phyloP scores from a whole-genome alignment of 53 echinoderm and acorn worm genomes.

The Hippasteria phrygiana region DNA sequence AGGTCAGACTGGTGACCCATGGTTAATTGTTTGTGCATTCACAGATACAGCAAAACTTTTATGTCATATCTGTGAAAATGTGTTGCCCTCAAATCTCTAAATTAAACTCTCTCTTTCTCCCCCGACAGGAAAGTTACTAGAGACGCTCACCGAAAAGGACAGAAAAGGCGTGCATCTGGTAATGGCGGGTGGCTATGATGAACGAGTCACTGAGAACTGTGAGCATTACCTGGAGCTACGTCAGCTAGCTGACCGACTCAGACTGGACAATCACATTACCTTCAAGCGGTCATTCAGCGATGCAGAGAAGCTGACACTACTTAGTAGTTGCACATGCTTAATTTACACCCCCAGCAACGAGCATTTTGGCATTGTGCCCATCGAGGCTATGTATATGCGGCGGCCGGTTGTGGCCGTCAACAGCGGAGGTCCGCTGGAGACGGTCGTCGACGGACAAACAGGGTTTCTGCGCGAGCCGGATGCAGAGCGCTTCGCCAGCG shows the following conservation, averaged over 20 bases:
- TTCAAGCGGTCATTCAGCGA: slow-evolving; percentile 94
- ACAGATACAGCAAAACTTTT: no score
- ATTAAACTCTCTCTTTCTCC: not conserved
- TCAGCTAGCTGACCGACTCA: slow-evolving; percentile 64
- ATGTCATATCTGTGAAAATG: no score
- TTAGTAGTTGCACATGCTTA: slow-evolving; percentile 82
- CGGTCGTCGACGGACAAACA: slow-evolving; percentile 78
- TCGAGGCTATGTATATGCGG: slow-evolving; percentile 97
- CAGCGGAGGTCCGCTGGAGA: slow-evolving; percentile 95
- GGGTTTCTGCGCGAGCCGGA: slow-evolving; percentile 82
- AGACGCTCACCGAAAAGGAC: slow-evolving; percentile 58
- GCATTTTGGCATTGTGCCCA: slow-evolving; percentile 98
- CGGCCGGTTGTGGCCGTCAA: slow-evolving; percentile 96
- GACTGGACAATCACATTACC: slow-evolving; percentile 78
- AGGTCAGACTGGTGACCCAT: no score
- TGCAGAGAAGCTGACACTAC: slow-evolving; percentile 84
- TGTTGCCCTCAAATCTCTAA: not conserved
- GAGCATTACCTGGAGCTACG: slow-evolving; percentile 93
- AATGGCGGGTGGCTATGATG: slow-evolving; percentile 99
- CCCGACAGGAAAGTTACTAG: slow-evolving; percentile 78
- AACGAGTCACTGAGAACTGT: slow-evolving; percentile 86
- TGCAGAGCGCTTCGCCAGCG: slow-evolving; percentile 76
- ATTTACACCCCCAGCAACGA: slow-evolving; percentile 95
- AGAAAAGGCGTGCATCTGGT: slow-evolving; percentile 86
- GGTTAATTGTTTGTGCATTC: no score